Percentiles rank a stretch among this genome's conserved stretches.
phyloP scores from a whole-genome alignment of 2,797 vertebrate genomes.

The Mus caroli region DNA sequence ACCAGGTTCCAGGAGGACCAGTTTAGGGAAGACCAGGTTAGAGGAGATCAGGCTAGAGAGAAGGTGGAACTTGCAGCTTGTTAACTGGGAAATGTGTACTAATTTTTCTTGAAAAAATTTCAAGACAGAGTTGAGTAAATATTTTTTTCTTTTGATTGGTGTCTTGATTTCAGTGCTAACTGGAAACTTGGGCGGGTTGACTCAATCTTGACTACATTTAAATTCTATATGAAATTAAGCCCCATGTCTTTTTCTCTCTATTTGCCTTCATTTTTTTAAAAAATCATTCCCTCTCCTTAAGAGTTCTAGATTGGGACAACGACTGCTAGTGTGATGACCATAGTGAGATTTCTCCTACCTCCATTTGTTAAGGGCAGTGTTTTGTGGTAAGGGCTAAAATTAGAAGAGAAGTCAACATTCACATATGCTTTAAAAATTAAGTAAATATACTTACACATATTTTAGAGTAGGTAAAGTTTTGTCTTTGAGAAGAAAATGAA shows the following conservation, averaged over 20 bases:
- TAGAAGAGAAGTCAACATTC: neutral
- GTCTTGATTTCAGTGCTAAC: slow-evolving; percentile 58
- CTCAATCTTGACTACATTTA: slow-evolving; percentile 45
- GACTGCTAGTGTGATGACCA: neutral
- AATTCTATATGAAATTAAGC: slow-evolving; percentile 52
- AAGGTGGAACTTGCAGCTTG: neutral
- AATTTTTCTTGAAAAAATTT: slow-evolving; percentile 39
- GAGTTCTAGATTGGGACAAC: neutral
- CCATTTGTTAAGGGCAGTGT: slow-evolving; percentile 9
- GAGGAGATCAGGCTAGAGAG: neutral
- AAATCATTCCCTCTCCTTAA: too few species aligned
- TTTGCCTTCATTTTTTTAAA: neutral
- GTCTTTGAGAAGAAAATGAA: slow-evolving; percentile 45
- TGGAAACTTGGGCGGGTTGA: neutral
- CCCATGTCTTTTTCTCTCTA: neutral
- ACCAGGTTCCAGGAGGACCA: neutral
- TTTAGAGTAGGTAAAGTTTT: slow-evolving; percentile 14
- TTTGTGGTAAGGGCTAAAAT: slow-evolving; percentile 15
- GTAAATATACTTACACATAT: neutral
- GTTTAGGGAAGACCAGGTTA: neutral
- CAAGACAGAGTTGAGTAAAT: slow-evolving; percentile 7
- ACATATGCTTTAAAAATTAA: neutral
- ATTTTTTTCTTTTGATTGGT: neutral
- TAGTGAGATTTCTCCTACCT: neutral
- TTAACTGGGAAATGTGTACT: neutral